phyloP scores from a whole-genome alignment of 2,797 vertebrate species.

The Labroides dimidiatus region DNA sequence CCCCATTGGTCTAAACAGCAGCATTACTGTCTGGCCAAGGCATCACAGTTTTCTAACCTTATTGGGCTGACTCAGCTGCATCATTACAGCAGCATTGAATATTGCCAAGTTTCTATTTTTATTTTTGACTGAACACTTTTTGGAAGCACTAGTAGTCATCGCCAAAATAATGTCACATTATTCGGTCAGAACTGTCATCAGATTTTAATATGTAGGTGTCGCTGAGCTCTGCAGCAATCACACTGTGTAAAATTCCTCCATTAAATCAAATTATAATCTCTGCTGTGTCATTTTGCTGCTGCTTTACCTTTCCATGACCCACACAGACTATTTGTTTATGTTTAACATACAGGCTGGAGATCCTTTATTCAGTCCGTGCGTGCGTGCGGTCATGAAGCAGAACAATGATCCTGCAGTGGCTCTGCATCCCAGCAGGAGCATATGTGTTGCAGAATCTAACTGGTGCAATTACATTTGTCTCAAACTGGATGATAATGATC shows the following conservation, averaged over 20 bases:
- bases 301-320: conserved; percentile 52
- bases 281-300: conserved; percentile 17
- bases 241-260: conserved; percentile 5
- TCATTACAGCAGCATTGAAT: conserved; percentile 15
- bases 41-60: conserved; percentile 7
- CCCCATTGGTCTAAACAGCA: not conserved
- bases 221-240: conserved; percentile 9
- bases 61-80: not conserved
- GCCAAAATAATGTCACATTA: conserved; percentile 11
- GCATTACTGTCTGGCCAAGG: conserved; percentile 1
- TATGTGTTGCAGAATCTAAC: conserved; percentile 66
- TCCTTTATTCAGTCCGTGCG: conserved; percentile 45
- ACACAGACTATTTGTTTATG: conserved; percentile 38
- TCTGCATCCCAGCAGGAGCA: conserved; percentile 55
- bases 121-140: conserved; percentile 8
- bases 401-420: conserved; percentile 46
- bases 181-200: conserved; percentile 13
- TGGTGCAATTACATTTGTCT: conserved; percentile 71
- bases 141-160: conserved; percentile 12
- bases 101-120: not conserved
- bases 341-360: conserved; percentile 4
- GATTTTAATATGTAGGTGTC: conserved; percentile 14
- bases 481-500: conserved; percentile 75
- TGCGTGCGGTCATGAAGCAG: conserved; percentile 46
- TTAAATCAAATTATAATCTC: conserved; percentile 42